Conservation (phyloP, 2,797 vertebrate species). For the Enteromius paludinosus region DNA sequence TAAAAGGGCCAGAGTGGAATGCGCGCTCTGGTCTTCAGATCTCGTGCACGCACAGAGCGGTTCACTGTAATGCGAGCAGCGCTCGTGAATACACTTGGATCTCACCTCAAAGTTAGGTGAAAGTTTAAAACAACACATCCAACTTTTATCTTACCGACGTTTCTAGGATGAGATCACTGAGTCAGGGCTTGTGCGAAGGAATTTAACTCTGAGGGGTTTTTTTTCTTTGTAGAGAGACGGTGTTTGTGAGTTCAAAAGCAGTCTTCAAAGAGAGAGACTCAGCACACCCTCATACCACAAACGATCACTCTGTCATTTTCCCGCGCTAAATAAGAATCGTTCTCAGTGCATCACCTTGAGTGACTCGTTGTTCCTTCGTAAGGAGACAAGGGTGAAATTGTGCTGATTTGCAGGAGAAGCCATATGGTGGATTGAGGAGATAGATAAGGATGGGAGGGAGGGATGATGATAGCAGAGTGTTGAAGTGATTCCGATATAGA, state of each 20-base stretch:
- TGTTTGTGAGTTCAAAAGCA: slow-evolving; percentile 52
- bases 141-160: slow-evolving; percentile 62
- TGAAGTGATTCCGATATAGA: slow-evolving; percentile 27
- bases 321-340: slow-evolving; percentile 24
- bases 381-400: slow-evolving; percentile 54
- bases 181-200: slow-evolving; percentile 49
- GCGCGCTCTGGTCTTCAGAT: slow-evolving; percentile 55
- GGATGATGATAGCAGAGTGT: slow-evolving; percentile 19
- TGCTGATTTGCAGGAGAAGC: slow-evolving; percentile 60
- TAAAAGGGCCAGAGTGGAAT: slow-evolving; percentile 56
- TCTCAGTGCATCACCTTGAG: slow-evolving; percentile 52
- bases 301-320: slow-evolving; percentile 43
- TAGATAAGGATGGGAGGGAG: slow-evolving; percentile 36
- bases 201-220: slow-evolving; percentile 50
- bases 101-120: slow-evolving; percentile 61
- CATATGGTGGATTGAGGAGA: slow-evolving; percentile 62
- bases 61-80: slow-evolving; percentile 53
- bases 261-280: slow-evolving; percentile 51
- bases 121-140: slow-evolving; percentile 62
- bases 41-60: slow-evolving; percentile 51
- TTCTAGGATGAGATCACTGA: slow-evolving; percentile 64
- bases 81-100: slow-evolving; percentile 59
- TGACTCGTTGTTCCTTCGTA: slow-evolving; percentile 37
- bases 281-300: slow-evolving; percentile 51
- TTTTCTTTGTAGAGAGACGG: slow-evolving; percentile 44